Percentiles rank a stretch among this genome's conserved stretches.
These are phyloP conservation scores for Pangasianodon hypophthalmus DNA, from an alignment of 2,113 vertebrate genomes.

Conservation along the genomic window DNA sequence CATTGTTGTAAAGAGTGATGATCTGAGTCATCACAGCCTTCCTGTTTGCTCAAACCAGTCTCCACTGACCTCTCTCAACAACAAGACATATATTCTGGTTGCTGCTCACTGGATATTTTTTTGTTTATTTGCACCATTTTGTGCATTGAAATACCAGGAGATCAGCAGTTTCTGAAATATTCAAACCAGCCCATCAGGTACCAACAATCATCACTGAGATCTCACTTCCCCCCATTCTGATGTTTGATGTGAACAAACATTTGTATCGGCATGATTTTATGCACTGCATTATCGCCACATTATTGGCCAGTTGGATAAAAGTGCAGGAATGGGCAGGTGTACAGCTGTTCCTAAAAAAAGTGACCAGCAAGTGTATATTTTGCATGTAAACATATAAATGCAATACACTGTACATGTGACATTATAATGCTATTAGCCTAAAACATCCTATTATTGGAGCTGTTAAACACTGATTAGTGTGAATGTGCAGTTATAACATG, in stretches of 20 bases:
- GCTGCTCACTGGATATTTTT: too few species aligned
- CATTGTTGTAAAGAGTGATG: not conserved
- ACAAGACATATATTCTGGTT: not conserved
- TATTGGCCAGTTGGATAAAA: not conserved
- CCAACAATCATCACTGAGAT: not conserved
- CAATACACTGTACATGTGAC: not conserved
- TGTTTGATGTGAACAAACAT: not conserved
- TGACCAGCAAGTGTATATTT: not conserved
- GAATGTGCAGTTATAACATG: not conserved
- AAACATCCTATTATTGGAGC: not conserved
- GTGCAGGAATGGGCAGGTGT: not conserved
- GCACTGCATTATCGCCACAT: not conserved
- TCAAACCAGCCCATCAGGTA: not conserved
- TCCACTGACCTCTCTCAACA: not conserved
- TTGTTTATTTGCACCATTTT: not conserved
- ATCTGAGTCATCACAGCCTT: not conserved
- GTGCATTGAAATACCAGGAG: not conserved
- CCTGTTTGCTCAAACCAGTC: not conserved
- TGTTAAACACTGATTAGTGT: not conserved
- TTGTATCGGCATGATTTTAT: not conserved
- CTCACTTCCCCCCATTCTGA: not conserved
- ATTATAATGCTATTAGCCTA: not conserved
- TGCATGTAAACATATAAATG: not conserved
- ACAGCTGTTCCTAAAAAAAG: not conserved
- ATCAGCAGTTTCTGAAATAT: not conserved